These are phyloP conservation scores for Scopus umbretta DNA, from an alignment of 2,113 vertebrate species.

Conservation along the genomic window DNA sequence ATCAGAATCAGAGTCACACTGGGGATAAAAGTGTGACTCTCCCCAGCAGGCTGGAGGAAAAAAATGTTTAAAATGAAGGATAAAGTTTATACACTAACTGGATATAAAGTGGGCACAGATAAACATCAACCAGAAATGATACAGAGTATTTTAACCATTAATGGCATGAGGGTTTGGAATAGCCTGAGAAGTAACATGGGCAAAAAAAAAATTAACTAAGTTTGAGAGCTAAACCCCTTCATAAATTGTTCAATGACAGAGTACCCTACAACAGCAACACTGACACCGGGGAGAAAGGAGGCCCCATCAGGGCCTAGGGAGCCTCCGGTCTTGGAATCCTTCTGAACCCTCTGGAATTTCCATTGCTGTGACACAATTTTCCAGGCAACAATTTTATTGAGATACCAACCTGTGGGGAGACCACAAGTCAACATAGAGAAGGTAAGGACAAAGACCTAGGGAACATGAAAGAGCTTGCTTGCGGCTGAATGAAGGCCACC, in stretches of 20 bases:
- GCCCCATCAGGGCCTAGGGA: neutral
- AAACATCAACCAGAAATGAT: neutral
- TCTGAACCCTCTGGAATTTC: neutral
- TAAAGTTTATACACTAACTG: neutral
- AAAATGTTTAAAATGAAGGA: neutral
- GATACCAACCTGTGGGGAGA: neutral
- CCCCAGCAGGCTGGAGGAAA: neutral
- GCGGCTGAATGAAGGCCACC: neutral
- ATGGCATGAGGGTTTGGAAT: neutral
- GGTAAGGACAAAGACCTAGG: neutral
- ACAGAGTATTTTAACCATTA: neutral
- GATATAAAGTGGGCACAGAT: neutral
- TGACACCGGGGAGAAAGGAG: accelerated
- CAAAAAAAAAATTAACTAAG: neutral
- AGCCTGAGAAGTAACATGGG: neutral
- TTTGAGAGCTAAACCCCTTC: neutral
- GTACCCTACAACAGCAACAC: neutral
- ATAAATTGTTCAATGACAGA: neutral
- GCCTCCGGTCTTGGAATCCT: neutral
- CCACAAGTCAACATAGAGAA: neutral
- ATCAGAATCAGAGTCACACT: neutral
- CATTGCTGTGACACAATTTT: neutral
- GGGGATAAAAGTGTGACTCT: too few relatives aligned
- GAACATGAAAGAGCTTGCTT: neutral
- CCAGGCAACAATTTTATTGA: neutral